Conservation (phyloP, 2,113 vertebrate species). For the Chlorodrepanis virens region DNA sequence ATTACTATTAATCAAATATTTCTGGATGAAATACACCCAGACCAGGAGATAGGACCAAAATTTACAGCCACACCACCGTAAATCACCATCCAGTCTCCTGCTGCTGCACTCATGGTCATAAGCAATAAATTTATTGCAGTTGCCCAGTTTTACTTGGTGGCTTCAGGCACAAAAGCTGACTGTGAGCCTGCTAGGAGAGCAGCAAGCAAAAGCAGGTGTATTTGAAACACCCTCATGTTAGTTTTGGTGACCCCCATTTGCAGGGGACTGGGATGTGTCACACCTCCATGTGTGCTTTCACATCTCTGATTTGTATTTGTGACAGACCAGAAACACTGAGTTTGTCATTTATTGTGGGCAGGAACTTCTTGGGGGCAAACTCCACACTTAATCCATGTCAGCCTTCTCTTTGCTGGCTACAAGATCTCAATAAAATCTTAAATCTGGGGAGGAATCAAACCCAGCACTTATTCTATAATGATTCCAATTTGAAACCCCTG, state of each 20-base stretch:
- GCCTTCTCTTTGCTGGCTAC: neutral
- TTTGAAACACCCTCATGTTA: neutral
- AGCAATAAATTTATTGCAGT: constrained; percentile 1
- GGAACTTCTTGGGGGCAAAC: neutral
- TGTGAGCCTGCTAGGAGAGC: neutral
- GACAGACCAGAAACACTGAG: neutral
- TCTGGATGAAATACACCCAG: neutral
- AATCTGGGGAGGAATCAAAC: neutral
- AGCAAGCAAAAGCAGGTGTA: neutral
- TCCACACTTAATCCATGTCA: neutral
- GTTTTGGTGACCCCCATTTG: neutral
- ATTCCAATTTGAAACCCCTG: neutral
- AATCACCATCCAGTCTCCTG: neutral
- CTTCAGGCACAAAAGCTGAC: neutral
- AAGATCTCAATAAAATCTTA: neutral
- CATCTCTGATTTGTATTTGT: neutral
- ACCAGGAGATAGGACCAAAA: constrained; percentile 1
- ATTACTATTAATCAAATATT: neutral
- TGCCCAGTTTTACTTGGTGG: neutral
- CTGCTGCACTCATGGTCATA: neutral
- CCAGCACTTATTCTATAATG: neutral
- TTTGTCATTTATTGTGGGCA: neutral
- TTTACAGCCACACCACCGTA: neutral
- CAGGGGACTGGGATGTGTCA: neutral
- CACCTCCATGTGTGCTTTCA: neutral